These are phyloP conservation scores for Ptilorrhoa leucosticta DNA, from an alignment of 2,113 vertebrate genomes.

Conservation along the genomic window DNA sequence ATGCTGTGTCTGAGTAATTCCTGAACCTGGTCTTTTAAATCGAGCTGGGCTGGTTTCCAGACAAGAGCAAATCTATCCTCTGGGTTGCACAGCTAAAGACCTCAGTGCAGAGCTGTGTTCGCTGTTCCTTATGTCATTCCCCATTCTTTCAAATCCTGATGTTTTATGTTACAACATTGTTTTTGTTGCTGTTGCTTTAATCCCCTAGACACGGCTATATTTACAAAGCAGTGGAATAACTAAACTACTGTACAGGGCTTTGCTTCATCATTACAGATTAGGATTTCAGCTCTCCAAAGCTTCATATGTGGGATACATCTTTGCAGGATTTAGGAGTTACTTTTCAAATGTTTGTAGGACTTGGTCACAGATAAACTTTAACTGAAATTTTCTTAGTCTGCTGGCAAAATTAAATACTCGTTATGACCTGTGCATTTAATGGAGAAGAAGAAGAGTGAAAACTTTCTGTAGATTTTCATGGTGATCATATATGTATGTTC, in stretches of 20 bases:
- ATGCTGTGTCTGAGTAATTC: conserved; percentile 35
- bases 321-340: background rate
- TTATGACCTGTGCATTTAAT: background rate
- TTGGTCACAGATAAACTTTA: background rate
- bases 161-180: background rate
- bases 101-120: background rate
- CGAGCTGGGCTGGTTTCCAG: conserved; percentile 54
- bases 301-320: background rate
- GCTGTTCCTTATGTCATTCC: background rate
- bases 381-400: background rate
- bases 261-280: background rate
- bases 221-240: background rate
- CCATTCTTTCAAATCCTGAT: background rate
- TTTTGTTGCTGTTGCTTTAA: background rate
- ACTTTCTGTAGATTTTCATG: background rate
- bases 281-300: background rate
- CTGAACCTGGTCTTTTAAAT: conserved; percentile 36
- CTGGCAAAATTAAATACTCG: background rate
- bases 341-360: background rate
- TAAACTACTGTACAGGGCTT: background rate
- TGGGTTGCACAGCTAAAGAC: background rate
- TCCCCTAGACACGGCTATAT: background rate
- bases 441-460: background rate
- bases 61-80: conserved; percentile 49
- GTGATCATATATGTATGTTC: background rate